phyloP scores from a whole-genome alignment of 2,113 vertebrate species.

The Hippopotamus amphibius region DNA sequence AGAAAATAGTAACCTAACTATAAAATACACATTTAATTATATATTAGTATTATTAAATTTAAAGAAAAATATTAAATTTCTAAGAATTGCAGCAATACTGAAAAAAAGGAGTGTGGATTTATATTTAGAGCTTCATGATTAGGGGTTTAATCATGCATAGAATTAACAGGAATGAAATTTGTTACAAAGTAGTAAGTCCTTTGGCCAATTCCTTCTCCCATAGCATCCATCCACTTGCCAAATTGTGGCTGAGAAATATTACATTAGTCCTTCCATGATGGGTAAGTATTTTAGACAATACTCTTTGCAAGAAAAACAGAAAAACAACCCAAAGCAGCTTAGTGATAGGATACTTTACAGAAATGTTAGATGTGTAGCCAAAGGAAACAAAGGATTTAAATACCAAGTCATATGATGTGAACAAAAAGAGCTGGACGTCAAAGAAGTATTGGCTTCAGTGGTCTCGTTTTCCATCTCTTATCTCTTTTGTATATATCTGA shows the following conservation, averaged over 20 bases:
- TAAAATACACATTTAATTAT: neutral
- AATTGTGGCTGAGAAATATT: neutral
- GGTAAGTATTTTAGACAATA: neutral
- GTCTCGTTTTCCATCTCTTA: neutral
- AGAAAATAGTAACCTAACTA: neutral
- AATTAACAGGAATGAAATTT: neutral
- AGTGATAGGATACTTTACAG: neutral
- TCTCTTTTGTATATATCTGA: neutral
- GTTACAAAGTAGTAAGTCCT: neutral
- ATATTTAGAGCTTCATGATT: neutral
- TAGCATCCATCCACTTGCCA: neutral
- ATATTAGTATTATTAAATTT: neutral
- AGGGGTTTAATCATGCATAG: neutral
- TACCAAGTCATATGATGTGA: neutral
- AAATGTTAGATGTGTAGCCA: neutral
- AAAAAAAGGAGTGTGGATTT: neutral
- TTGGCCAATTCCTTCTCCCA: neutral
- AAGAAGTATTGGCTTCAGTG: neutral
- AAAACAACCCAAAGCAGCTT: neutral
- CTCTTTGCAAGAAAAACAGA: neutral
- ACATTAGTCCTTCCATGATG: neutral
- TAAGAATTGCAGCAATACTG: neutral
- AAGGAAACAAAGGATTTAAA: neutral
- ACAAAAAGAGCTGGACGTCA: neutral
- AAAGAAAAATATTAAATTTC: neutral